A percentile compares a stretch with the other conserved stretches of the same genome.
phyloP scores from a whole-genome alignment of 2,113 vertebrate species.

The Paralichthys olivaceus region DNA sequence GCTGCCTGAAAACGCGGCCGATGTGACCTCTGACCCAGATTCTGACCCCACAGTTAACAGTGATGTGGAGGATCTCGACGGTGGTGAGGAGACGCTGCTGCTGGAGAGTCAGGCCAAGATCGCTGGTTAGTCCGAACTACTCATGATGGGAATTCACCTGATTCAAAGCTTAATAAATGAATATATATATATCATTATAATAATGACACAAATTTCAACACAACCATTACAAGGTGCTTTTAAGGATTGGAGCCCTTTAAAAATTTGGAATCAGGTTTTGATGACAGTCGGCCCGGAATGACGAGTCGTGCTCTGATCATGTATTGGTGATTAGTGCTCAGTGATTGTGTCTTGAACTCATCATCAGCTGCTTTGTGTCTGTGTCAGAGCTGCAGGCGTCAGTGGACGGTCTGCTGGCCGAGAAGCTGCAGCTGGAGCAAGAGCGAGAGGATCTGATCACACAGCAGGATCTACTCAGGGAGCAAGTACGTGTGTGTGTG shows the following conservation, averaged over 20 bases:
- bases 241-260: too few species aligned
- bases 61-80: background rate
- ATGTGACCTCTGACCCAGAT: slow-evolving; percentile 37
- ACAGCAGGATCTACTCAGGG: slow-evolving; percentile 70
- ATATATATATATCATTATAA: too few species aligned
- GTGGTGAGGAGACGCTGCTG: slow-evolving; percentile 41
- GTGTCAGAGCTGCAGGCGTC: slow-evolving; percentile 80
- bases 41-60: background rate
- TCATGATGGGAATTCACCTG: too few species aligned
- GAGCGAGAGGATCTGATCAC: slow-evolving; percentile 79
- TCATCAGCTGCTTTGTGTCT: background rate
- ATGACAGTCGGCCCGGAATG: too few species aligned
- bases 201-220: too few species aligned
- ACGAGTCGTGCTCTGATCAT: too few species aligned
- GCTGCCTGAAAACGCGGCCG: slow-evolving; percentile 13
- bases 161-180: too few species aligned
- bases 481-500: slow-evolving; percentile 74
- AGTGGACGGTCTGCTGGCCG: slow-evolving; percentile 78
- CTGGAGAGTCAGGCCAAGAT: slow-evolving; percentile 74
- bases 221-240: too few species aligned
- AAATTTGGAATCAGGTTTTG: background rate
- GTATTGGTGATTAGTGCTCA: too few species aligned
- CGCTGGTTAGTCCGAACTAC: slow-evolving; percentile 61
- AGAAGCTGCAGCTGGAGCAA: slow-evolving; percentile 78
- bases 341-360: too few species aligned